Percentiles rank a stretch among this genome's conserved stretches.
Evolutionary conservation across 2,797 vertebrate species (phyloP).

Genomic region (Podargus strigoides): DNA sequence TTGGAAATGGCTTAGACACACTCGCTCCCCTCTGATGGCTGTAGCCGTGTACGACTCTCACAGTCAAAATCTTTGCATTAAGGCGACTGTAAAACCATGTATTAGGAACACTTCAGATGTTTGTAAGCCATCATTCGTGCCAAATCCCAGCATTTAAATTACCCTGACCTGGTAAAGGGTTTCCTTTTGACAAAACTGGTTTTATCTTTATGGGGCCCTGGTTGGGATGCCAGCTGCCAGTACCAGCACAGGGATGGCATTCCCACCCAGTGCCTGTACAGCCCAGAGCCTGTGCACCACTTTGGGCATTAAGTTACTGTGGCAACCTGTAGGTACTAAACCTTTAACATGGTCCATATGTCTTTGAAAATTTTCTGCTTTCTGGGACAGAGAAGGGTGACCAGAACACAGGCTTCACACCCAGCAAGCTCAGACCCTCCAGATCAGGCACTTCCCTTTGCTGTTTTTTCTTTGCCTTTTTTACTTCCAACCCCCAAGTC

Average conservation of each 20-base stretch:
- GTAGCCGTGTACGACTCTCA: background rate
- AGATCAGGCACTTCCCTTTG: background rate
- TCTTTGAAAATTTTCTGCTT: background rate
- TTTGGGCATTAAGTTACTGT: background rate
- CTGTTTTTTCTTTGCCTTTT: background rate
- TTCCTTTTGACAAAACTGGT: background rate
- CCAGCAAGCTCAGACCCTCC: background rate
- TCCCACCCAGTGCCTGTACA: rapidly evolving
- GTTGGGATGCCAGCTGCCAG: background rate
- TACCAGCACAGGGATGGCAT: background rate
- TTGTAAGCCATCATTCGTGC: background rate
- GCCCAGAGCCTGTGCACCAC: background rate
- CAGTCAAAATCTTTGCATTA: background rate
- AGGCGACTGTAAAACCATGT: background rate
- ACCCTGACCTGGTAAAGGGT: background rate
- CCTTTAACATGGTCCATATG: background rate
- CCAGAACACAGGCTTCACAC: background rate
- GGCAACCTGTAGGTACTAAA: background rate
- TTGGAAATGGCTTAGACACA: background rate
- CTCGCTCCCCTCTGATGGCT: background rate
- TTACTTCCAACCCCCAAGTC: background rate
- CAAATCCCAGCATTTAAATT: background rate
- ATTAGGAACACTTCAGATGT: background rate
- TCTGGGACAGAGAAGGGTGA: background rate
- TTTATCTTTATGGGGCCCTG: background rate